Conservation (phyloP, 92 coral and sea anemone species). For the Epizoanthus stellaris region DNA sequence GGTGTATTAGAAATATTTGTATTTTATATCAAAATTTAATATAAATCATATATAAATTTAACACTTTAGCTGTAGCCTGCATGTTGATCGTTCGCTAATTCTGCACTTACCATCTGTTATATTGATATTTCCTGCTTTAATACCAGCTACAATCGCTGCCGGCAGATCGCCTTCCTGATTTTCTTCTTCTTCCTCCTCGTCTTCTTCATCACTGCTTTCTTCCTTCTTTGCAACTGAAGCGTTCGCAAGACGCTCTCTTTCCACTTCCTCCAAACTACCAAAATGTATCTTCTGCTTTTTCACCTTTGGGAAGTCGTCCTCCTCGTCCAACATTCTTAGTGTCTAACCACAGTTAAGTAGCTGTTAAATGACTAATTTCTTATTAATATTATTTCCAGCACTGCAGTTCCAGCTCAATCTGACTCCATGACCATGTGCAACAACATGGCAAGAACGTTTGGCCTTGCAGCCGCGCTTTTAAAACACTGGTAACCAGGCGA, state of each 20-base stretch:
- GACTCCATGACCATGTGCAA: slow-evolving; percentile 25
- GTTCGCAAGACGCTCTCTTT: slow-evolving; percentile 80
- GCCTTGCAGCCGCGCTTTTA: slow-evolving; percentile 12
- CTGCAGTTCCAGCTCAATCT: background rate
- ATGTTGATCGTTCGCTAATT: background rate
- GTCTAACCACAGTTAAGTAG: background rate
- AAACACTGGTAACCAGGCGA: slow-evolving; percentile 23
- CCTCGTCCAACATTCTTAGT: slow-evolving; percentile 92
- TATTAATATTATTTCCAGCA: background rate
- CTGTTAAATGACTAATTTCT: background rate
- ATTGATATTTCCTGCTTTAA: slow-evolving; percentile 94
- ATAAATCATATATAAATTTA: no score
- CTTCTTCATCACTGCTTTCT: slow-evolving; percentile 42
- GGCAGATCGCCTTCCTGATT: slow-evolving; percentile 70
- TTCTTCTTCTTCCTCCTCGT: slow-evolving; percentile 55
- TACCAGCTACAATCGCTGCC: slow-evolving; percentile 80
- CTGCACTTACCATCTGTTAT: slow-evolving; percentile 80
- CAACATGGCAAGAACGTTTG: slow-evolving; percentile 21
- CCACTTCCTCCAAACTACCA: slow-evolving; percentile 94
- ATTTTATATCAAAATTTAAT: no score
- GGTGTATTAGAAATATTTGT: no score
- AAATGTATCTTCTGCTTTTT: slow-evolving; percentile 89
- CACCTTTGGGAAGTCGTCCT: slow-evolving; percentile 76
- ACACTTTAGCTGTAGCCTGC: background rate
- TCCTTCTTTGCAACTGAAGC: slow-evolving; percentile 53